A percentile compares a stretch with the other conserved stretches of the same genome.
These are phyloP conservation scores for Clitarchus hookeri DNA, from an alignment of 2,888 invertebrate genomes.

Conservation along the genomic window DNA sequence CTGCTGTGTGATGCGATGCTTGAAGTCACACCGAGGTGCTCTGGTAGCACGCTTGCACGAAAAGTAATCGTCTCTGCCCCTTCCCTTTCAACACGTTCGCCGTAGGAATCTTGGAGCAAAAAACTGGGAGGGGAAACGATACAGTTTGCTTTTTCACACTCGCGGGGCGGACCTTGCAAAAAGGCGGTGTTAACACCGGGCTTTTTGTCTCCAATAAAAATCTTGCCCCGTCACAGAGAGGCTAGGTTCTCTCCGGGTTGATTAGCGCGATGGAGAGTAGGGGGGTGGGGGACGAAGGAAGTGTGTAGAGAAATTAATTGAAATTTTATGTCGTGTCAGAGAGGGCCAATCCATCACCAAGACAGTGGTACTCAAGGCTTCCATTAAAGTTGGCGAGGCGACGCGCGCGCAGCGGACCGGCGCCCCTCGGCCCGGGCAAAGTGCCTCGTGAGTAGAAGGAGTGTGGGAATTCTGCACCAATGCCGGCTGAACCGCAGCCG, in stretches of 20 bases:
- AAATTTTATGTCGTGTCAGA: slow-evolving; percentile 44
- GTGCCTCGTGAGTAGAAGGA: not conserved
- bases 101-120: not conserved
- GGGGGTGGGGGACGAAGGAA: not conserved
- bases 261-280: slow-evolving; percentile 36
- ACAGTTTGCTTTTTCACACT: slow-evolving; percentile 10
- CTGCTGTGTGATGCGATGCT: too few species aligned
- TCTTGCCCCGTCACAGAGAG: slow-evolving; percentile 34
- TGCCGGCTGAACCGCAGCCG: slow-evolving; percentile 15
- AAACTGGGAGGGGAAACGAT: not conserved
- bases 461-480: slow-evolving; percentile 9
- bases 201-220: slow-evolving; percentile 40
- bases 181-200: slow-evolving; percentile 35
- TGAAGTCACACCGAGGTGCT: too few species aligned
- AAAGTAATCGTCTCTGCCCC: too few species aligned
- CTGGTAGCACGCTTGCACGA: too few species aligned
- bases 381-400: slow-evolving; percentile 28
- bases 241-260: slow-evolving; percentile 40
- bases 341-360: slow-evolving; percentile 41
- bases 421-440: not conserved
- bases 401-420: slow-evolving; percentile 32
- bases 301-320: slow-evolving; percentile 44
- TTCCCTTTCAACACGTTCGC: too few species aligned
- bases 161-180: not conserved
- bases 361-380: slow-evolving; percentile 27